These are phyloP conservation scores for Gnatocerus cornutus DNA, from an alignment of 2,888 invertebrate species.

Conservation along the genomic window DNA sequence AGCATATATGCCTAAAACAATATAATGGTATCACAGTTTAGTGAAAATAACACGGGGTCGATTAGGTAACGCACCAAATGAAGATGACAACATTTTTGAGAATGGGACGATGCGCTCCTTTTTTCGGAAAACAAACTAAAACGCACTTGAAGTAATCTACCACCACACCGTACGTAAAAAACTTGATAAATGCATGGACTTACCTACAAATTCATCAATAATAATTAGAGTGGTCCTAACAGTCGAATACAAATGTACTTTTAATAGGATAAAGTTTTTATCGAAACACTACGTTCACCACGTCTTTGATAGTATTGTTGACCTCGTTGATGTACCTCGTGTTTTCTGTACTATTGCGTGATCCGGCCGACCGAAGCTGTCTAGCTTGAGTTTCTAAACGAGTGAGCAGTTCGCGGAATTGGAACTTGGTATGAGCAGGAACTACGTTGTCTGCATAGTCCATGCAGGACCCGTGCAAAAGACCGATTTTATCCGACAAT, in stretches of 20 bases:
- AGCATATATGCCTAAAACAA: conserved; percentile 65
- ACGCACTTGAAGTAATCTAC: conserved; percentile 51
- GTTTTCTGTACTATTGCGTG: conserved; percentile 80
- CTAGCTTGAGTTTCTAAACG: conserved; percentile 81
- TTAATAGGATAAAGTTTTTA: conserved; percentile 56
- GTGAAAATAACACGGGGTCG: conserved; percentile 64
- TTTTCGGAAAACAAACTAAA: conserved; percentile 13
- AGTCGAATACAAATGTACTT: conserved; percentile 59
- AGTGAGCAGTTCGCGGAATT: conserved; percentile 84
- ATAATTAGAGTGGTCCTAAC: conserved; percentile 63
- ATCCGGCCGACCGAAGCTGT: conserved; percentile 80
- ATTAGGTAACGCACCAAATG: conserved; percentile 27
- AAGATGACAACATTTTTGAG: conserved; percentile 18
- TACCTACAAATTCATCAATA: conserved; percentile 58
- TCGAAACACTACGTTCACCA: conserved; percentile 80
- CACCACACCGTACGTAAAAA: conserved; percentile 53
- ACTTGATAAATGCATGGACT: conserved; percentile 63
- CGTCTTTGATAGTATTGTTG: conserved; percentile 81
- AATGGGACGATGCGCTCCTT: neutral
- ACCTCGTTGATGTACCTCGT: conserved; percentile 82
- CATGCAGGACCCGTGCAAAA: conserved; percentile 87
- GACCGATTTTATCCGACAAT: conserved; percentile 85
- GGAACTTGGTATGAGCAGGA: conserved; percentile 91
- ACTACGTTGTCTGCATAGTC: conserved; percentile 87
- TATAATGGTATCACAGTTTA: conserved; percentile 71